A percentile compares a stretch with the other conserved stretches of the same genome.
Evolutionary conservation across 2,797 vertebrate species (phyloP).

Genomic region (Centroberyx gerrardi): DNA sequence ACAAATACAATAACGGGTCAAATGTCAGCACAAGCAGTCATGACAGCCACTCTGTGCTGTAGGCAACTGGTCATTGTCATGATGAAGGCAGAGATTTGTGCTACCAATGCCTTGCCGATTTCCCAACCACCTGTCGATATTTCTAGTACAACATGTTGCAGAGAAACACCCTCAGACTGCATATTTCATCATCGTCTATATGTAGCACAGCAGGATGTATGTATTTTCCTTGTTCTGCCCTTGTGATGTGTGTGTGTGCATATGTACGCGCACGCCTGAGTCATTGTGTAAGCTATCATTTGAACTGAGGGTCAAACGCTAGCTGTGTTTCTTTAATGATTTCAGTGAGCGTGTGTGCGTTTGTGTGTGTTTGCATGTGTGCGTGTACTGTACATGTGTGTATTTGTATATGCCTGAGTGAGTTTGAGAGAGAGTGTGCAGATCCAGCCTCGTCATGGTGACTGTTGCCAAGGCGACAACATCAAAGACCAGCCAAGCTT

Average conservation of each 20-base stretch:
- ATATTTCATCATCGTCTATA: constrained; percentile 47
- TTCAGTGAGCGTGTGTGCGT: constrained; percentile 24
- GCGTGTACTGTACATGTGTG: constrained; percentile 58
- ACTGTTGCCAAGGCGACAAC: constrained; percentile 92
- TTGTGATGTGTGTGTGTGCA: constrained; percentile 18
- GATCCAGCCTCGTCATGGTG: constrained; percentile 88
- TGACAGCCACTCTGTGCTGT: constrained; percentile 23
- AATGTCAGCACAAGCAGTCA: constrained; percentile 24
- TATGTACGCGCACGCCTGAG: constrained; percentile 30
- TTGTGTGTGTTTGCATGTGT: constrained; percentile 35
- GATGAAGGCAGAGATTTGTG: constrained; percentile 3
- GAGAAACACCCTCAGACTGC: neutral
- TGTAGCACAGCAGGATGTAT: constrained; percentile 33
- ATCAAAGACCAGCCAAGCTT: constrained; percentile 89
- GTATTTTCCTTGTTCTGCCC: constrained; percentile 30
- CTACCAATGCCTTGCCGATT: constrained; percentile 21
- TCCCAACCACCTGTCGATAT: constrained; percentile 32
- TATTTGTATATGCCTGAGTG: constrained; percentile 69
- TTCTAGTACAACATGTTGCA: neutral
- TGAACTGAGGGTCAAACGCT: constrained; percentile 73
- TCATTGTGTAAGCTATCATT: constrained; percentile 48
- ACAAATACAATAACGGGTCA: constrained; percentile 46
- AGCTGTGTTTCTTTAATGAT: constrained; percentile 62
- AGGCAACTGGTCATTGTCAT: constrained; percentile 29
- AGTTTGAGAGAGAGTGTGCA: constrained; percentile 78